Evolutionary conservation across 2,888 invertebrate genomes (phyloP).

Genomic region (Ectemnius lituratus): DNA sequence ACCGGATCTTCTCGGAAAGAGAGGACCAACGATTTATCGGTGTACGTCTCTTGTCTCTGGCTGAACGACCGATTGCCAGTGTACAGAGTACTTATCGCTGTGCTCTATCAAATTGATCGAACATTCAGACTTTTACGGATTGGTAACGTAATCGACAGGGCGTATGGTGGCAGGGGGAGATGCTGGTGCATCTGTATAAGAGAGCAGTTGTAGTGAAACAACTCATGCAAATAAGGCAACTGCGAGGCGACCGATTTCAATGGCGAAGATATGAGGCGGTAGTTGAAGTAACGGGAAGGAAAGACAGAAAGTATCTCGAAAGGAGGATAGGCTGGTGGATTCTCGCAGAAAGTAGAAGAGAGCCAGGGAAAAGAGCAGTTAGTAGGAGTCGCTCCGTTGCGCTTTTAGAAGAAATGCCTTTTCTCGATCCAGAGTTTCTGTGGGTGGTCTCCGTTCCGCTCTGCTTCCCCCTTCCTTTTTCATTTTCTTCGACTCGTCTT

Average conservation of each 20-base stretch:
- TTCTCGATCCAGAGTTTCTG: slow-evolving; percentile 43
- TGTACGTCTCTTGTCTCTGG: neutral
- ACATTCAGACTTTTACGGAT: neutral
- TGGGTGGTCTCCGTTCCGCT: slow-evolving; percentile 30
- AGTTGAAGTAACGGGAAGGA: slow-evolving; percentile 4
- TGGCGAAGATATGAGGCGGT: neutral
- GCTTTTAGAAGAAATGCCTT: slow-evolving; percentile 55
- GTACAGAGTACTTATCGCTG: too few relatives aligned
- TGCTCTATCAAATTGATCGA: too few relatives aligned
- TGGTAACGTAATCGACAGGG: too few relatives aligned
- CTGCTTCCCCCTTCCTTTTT: slow-evolving; percentile 21
- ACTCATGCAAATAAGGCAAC: slow-evolving; percentile 31
- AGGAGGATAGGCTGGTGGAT: slow-evolving; percentile 54
- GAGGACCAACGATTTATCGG: too few relatives aligned
- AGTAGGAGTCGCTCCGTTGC: slow-evolving; percentile 56
- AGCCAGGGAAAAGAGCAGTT: slow-evolving; percentile 58
- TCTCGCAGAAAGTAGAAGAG: slow-evolving; percentile 39
- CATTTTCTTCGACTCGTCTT: neutral
- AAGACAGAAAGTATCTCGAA: slow-evolving; percentile 38
- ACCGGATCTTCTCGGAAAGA: too few relatives aligned
- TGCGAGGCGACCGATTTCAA: neutral
- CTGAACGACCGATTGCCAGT: too few relatives aligned
- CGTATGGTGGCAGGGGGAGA: neutral
- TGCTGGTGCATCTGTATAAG: neutral
- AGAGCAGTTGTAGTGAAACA: slow-evolving; percentile 20